Percentiles rank a stretch among this genome's conserved stretches.
Conservation (phyloP, 2,113 vertebrate species). For the Entosphenus tridentatus region DNA sequence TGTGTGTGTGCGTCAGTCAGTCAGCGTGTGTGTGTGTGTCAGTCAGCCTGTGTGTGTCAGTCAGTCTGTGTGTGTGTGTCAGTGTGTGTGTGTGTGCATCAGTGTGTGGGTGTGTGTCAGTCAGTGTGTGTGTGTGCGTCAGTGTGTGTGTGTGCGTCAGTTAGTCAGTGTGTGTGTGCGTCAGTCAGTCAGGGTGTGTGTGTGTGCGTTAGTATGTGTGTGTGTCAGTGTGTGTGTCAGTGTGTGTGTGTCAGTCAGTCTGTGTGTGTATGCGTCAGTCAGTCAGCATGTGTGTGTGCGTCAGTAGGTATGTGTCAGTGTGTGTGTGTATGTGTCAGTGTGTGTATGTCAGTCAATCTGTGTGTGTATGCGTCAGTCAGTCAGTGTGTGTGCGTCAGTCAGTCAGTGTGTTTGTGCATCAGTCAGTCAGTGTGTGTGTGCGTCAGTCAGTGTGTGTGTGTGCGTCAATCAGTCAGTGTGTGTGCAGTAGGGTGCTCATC, state of each 20-base stretch:
- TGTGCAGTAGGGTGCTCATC: not conserved
- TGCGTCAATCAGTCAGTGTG: not conserved
- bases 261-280: not conserved
- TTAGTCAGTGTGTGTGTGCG: not conserved
- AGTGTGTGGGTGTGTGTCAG: not conserved
- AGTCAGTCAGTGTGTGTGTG: not conserved
- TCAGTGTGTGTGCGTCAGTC: not conserved
- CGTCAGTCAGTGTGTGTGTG: not conserved
- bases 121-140: not conserved
- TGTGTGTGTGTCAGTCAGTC: not conserved
- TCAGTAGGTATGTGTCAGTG: not conserved
- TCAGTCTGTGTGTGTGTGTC: not conserved
- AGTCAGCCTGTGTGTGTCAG: not conserved
- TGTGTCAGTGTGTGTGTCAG: not conserved
- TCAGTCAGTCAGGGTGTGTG: not conserved
- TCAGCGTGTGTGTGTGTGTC: not conserved
- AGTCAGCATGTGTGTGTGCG: not conserved
- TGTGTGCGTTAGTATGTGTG: not conserved
- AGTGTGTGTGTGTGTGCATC: not conserved
- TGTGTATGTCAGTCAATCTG: not conserved
- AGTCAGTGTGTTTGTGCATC: not conserved
- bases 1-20: not conserved
- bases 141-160: not conserved
- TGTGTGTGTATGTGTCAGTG: not conserved
- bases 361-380: not conserved